A percentile compares a stretch with the other conserved stretches of the same genome.
phyloP scores from a whole-genome alignment of 2,797 vertebrate genomes.

The Takifugu rubripes region DNA sequence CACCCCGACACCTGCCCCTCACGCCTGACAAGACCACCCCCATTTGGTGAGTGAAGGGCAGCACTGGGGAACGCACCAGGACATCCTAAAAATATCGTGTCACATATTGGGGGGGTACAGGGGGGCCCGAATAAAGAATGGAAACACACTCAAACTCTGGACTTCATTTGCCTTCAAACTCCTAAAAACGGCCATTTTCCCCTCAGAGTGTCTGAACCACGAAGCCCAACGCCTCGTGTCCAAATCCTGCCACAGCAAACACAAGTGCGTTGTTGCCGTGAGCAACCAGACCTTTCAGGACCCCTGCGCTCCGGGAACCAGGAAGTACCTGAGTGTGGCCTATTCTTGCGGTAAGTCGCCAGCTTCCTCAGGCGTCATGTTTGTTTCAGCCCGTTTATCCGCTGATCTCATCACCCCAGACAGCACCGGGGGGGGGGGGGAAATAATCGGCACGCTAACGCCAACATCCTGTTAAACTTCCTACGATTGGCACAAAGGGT shows the following conservation, averaged over 20 bases:
- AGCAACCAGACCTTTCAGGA: constrained; percentile 84
- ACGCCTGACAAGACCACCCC: constrained; percentile 64
- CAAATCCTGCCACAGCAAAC: constrained; percentile 86
- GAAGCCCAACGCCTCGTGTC: constrained; percentile 82
- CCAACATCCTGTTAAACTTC: constrained; percentile 69
- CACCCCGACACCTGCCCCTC: constrained; percentile 77
- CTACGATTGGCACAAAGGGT: constrained; percentile 53
- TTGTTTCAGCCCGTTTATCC: constrained; percentile 40
- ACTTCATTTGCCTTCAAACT: no score
- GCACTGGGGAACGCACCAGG: neutral
- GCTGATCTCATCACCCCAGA: constrained; percentile 33
- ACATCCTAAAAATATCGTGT: no score
- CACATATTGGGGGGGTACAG: no score
- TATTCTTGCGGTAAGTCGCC: constrained; percentile 88
- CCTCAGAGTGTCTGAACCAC: constrained; percentile 89
- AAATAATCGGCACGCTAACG: constrained; percentile 34
- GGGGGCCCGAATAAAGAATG: no score
- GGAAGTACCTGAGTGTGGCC: constrained; percentile 89
- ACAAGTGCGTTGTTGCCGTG: constrained; percentile 83
- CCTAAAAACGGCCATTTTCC: neutral
- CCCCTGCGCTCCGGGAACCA: constrained; percentile 89
- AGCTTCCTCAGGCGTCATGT: constrained; percentile 19
- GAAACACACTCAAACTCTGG: no score
- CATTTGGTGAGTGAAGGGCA: constrained; percentile 74
- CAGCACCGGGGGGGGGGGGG: constrained; percentile 19